Evolutionary conservation across 1,140 invertebrate species (phyloP).

Genomic region (Pogonomyrmex californicus): DNA sequence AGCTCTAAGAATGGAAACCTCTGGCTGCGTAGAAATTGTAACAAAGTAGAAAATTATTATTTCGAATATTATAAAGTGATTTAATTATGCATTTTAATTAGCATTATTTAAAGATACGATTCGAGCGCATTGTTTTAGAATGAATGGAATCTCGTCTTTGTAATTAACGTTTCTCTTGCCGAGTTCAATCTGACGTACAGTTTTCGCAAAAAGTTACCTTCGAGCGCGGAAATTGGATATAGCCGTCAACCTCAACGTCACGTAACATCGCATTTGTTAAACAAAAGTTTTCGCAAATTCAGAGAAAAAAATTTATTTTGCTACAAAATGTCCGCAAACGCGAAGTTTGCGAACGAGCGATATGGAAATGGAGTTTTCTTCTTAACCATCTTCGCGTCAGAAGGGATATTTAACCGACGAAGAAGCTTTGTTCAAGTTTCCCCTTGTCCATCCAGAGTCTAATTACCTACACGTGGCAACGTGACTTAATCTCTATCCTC

Average conservation of each 20-base stretch:
- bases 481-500: conserved; percentile 11
- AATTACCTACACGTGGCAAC: conserved; percentile 17
- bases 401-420: conserved; percentile 11
- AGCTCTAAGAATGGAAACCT: neutral
- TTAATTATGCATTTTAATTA: conserved; percentile 5
- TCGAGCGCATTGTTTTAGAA: neutral
- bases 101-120: neutral
- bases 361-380: conserved; percentile 8
- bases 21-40: neutral
- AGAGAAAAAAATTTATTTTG: conserved; percentile 22
- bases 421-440: conserved; percentile 13
- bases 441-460: neutral
- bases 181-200: neutral
- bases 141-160: neutral
- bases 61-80: neutral
- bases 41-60: neutral
- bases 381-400: neutral
- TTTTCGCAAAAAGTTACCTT: neutral
- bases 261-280: neutral
- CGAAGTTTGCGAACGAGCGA: neutral
- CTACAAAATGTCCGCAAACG: neutral
- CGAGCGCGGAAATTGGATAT: neutral
- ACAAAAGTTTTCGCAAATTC: conserved; percentile 26
- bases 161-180: neutral
- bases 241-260: neutral